These are phyloP conservation scores for Bagarius yarrelli DNA, from an alignment of 2,113 vertebrate species.

Conservation along the genomic window DNA sequence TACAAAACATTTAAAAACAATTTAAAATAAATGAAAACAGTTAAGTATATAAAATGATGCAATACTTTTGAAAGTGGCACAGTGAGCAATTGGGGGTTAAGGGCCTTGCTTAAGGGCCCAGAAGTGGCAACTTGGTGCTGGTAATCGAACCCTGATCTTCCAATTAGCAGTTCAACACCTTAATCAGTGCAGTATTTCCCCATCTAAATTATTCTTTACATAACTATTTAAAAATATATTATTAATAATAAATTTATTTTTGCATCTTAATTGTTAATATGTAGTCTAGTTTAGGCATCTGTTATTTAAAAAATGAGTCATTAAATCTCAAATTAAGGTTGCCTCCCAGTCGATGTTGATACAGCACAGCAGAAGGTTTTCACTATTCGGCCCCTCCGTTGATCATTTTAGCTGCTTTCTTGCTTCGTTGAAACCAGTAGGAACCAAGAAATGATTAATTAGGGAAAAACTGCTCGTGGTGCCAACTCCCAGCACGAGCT, in stretches of 20 bases:
- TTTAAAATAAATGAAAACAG: too few species aligned
- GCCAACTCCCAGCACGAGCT: constrained; percentile 45
- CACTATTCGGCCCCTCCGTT: constrained; percentile 15
- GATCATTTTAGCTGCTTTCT: constrained; percentile 30
- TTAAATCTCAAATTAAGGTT: constrained; percentile 2
- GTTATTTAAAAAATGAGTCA: not conserved
- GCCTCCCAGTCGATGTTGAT: constrained; percentile 11
- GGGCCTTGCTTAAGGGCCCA: too few species aligned
- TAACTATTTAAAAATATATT: not conserved
- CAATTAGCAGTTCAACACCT: too few species aligned
- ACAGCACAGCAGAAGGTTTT: constrained; percentile 34
- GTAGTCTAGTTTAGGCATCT: not conserved
- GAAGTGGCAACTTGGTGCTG: too few species aligned
- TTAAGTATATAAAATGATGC: too few species aligned
- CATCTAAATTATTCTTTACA: not conserved
- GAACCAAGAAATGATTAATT: constrained; percentile 54
- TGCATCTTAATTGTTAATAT: not conserved
- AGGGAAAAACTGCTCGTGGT: constrained; percentile 43
- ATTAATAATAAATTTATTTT: not conserved
- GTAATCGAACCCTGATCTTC: too few species aligned
- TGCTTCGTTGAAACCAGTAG: constrained; percentile 47
- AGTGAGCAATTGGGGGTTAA: too few species aligned
- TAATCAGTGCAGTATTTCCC: not conserved
- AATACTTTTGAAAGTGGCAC: too few species aligned
- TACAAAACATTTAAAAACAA: too few species aligned